Base-by-base conservation (phyloP, 1,140 invertebrate genomes). In the Drosophila subobscura region DNA sequence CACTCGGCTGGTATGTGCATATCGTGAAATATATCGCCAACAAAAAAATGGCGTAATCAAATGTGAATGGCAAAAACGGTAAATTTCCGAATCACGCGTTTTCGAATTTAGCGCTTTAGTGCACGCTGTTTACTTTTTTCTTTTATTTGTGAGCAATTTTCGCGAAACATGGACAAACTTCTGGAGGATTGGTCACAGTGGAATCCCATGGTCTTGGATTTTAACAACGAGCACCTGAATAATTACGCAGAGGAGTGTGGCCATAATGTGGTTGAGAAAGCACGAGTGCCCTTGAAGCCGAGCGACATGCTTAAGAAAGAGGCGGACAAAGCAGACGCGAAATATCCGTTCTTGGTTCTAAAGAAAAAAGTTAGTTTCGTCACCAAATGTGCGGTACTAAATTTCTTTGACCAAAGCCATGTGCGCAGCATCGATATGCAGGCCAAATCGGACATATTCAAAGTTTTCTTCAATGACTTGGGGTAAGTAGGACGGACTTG, bases 191-290 rank as follows among this genome's bases (percentile, higher is more conserved):
- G 64, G 66, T 29, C 49, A 2, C 20, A 56, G 8, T 86, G 74
- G 65, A 22, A 86, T 64, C 83, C 81, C 0, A 77, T 83, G 57
- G 58, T 44, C 6, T 4, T 61, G n/a, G 53, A 88, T 2, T 85
- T 45, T 29, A 20, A 61, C 23, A 47, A 77, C 5, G 57, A 61
- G 6, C 14, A 1, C 3, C 14, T 25, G 2, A 80, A 74, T n/a
- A 66, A 42, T 0, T 88, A 78, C 37, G 42, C 20, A 1, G 58
- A 20, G n/a, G 27, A 49, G 2, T 45, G 42, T 0, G 53, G 42
- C 1, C 42, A 68, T 5, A 47, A 67, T 14, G 10, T 33, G n/a
- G n/a, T 63, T 7, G 52, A 66, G 3, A 37, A 49, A 10, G 42
- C 40, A 5, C 33, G 20, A n/a, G 8, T 8, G 0, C 14, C 68